Percentiles rank a stretch among this genome's conserved stretches.
Conservation (phyloP, 2,797 vertebrate genomes). For the Acipenser transmontanus region DNA sequence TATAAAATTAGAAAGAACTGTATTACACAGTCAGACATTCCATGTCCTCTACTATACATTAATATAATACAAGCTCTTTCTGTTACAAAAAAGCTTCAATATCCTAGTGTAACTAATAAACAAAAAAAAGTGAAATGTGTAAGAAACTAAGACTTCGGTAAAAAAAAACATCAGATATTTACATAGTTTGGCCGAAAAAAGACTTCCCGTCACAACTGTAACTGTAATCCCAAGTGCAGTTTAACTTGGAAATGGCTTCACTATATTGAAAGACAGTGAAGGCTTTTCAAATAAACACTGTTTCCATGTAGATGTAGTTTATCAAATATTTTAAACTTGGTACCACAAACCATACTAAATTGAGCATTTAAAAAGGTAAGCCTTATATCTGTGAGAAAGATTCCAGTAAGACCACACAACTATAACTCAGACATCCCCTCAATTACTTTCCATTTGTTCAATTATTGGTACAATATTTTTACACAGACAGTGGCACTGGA, state of each 20-base stretch:
- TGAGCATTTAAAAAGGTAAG: neutral
- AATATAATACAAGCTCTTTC: too few species aligned
- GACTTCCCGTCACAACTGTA: too few species aligned
- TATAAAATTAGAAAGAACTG: slow-evolving; percentile 18
- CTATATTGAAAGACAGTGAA: too few species aligned
- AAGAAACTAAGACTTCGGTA: slow-evolving; percentile 15
- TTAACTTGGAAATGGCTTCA: too few species aligned
- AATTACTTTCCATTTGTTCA: neutral
- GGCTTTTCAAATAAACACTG: neutral
- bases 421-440: neutral
- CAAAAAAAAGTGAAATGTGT: neutral
- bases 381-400: slow-evolving; percentile 1
- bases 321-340: neutral
- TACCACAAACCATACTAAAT: neutral
- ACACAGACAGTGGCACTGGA: too few species aligned
- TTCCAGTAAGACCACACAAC: neutral
- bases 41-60: too few species aligned
- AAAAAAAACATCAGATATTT: slow-evolving; percentile 8
- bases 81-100: neutral
- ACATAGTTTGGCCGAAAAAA: neutral
- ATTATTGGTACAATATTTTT: too few species aligned
- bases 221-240: too few species aligned
- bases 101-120: neutral
- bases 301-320: neutral
- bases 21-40: neutral